These are phyloP conservation scores for Nemurella pictetii DNA, from an alignment of 2,888 invertebrate genomes.

Conservation along the genomic window DNA sequence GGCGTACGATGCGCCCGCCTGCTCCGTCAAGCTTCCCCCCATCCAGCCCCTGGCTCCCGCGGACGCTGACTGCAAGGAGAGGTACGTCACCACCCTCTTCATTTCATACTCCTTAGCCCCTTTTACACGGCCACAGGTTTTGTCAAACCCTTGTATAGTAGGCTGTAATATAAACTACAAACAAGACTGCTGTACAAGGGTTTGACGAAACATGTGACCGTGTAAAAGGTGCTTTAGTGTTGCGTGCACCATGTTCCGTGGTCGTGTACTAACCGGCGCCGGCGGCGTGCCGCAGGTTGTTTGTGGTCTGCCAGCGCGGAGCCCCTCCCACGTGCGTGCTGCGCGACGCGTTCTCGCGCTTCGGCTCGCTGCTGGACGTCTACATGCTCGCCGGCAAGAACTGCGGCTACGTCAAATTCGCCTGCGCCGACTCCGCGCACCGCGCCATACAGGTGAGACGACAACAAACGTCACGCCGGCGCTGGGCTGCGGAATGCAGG, in stretches of 20 bases:
- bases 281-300: too few relatives aligned
- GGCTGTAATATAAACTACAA: too few relatives aligned
- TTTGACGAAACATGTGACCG: too few relatives aligned
- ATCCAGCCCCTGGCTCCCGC: slow-evolving; percentile 58
- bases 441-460: slow-evolving; percentile 75
- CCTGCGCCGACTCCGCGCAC: slow-evolving; percentile 72
- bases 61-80: slow-evolving; percentile 50
- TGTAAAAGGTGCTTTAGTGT: too few relatives aligned
- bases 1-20: slow-evolving; percentile 48
- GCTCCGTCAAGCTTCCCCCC: slow-evolving; percentile 70
- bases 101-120: too few relatives aligned
- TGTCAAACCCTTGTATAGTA: too few relatives aligned
- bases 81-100: slow-evolving; percentile 49
- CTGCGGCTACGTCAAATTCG: slow-evolving; percentile 90
- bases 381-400: slow-evolving; percentile 87
- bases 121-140: too few relatives aligned
- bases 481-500: not conserved
- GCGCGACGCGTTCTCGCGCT: slow-evolving; percentile 87
- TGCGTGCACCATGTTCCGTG: too few relatives aligned
- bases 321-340: slow-evolving; percentile 78
- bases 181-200: too few relatives aligned
- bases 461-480: too few relatives aligned
- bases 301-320: slow-evolving; percentile 60
- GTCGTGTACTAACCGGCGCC: too few relatives aligned
- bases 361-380: slow-evolving; percentile 87